These are phyloP conservation scores for Neocrepidodera transversa DNA, from an alignment of 2,888 invertebrate species.

Conservation along the genomic window DNA sequence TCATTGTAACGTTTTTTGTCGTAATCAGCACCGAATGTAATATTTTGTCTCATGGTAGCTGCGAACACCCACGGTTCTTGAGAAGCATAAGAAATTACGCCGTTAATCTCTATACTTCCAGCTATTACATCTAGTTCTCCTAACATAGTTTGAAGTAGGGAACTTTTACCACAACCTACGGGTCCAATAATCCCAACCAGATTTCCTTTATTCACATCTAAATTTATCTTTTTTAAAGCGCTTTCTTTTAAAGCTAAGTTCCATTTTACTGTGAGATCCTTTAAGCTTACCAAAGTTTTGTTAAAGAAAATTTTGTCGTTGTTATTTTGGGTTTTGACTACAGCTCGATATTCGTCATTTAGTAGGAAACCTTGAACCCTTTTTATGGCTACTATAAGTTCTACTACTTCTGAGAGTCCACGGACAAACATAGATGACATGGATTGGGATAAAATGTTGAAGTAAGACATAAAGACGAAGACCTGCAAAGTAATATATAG, in stretches of 20 bases:
- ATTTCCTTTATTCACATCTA: constrained; percentile 50
- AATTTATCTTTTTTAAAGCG: constrained; percentile 51
- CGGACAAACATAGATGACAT: constrained; percentile 67
- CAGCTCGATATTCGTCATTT: constrained; percentile 51
- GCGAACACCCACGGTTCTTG: constrained; percentile 89
- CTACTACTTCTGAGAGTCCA: constrained; percentile 61
- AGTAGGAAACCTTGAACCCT: constrained; percentile 58
- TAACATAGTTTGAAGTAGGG: constrained; percentile 49
- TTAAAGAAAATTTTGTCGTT: constrained; percentile 41
- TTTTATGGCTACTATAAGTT: constrained; percentile 60
- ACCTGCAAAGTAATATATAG: constrained; percentile 54
- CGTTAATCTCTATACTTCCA: constrained; percentile 72
- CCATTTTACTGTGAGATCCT: constrained; percentile 56
- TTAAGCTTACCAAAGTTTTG: constrained; percentile 48
- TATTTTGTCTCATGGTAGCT: constrained; percentile 81
- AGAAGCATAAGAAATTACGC: constrained; percentile 74
- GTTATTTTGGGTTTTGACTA: constrained; percentile 42
- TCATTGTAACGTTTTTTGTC: constrained; percentile 66
- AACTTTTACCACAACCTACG: constrained; percentile 71
- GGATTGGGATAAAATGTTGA: constrained; percentile 64
- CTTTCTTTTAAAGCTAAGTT: constrained; percentile 50
- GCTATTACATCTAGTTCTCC: constrained; percentile 65
- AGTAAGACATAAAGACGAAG: constrained; percentile 66
- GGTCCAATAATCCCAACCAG: constrained; percentile 66
- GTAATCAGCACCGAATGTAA: constrained; percentile 78